Conservation (phyloP, 1,140 invertebrate species). For the Paralvinella palmiformis region DNA sequence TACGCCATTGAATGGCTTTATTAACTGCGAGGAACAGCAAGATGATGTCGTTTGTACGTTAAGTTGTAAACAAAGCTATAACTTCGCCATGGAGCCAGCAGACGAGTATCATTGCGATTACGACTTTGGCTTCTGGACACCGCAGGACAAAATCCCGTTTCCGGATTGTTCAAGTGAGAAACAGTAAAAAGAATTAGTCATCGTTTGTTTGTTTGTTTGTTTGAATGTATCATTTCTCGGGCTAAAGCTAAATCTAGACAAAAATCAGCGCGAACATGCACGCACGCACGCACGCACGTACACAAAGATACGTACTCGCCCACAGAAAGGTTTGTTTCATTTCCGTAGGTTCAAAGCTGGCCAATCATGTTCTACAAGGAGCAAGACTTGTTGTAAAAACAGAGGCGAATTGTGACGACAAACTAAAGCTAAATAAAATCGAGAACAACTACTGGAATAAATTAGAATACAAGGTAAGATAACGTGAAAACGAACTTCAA, state of each 20-base stretch:
- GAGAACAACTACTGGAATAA: slow-evolving; percentile 31
- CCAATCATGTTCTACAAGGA: slow-evolving; percentile 38
- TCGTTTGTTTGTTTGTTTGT: too few species aligned
- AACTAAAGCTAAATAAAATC: slow-evolving; percentile 30
- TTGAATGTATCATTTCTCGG: neutral
- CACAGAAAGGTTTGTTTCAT: too few species aligned
- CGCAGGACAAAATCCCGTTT: slow-evolving; percentile 50
- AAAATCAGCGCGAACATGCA: too few species aligned
- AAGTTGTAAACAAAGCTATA: slow-evolving; percentile 59
- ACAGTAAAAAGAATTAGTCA: neutral
- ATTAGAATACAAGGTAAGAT: slow-evolving; percentile 32
- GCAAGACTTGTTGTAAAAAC: slow-evolving; percentile 35
- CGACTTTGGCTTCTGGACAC: slow-evolving; percentile 50
- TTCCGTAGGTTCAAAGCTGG: too few species aligned
- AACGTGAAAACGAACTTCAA: too few species aligned
- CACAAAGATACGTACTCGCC: too few species aligned
- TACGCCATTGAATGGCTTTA: slow-evolving; percentile 56
- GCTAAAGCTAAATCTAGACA: too few species aligned
- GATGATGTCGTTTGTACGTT: slow-evolving; percentile 55
- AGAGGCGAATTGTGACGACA: slow-evolving; percentile 31
- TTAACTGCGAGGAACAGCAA: slow-evolving; percentile 53
- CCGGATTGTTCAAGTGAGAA: slow-evolving; percentile 59
- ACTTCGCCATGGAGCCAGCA: slow-evolving; percentile 53
- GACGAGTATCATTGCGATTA: slow-evolving; percentile 54
- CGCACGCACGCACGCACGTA: too few species aligned